These are phyloP conservation scores for Paragorgia papillata DNA, from an alignment of 92 coral and sea anemone species.

Conservation along the genomic window DNA sequence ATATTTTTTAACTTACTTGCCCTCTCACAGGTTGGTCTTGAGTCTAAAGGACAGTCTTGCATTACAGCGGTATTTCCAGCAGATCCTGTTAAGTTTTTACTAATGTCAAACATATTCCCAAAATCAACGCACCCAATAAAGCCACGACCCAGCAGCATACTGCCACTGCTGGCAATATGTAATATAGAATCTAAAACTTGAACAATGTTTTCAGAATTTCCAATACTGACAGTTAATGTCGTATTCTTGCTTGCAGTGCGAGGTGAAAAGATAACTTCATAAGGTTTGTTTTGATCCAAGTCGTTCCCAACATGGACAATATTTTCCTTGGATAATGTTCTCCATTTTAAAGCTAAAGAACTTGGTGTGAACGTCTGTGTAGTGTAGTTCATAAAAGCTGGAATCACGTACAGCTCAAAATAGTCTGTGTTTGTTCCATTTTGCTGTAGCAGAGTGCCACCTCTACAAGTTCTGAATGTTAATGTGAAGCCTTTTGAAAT, in stretches of 20 bases:
- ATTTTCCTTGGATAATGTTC: slow-evolving; percentile 27
- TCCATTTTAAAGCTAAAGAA: slow-evolving; percentile 71
- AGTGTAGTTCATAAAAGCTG: slow-evolving; percentile 68
- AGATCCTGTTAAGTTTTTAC: slow-evolving; percentile 21
- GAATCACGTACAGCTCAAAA: slow-evolving; percentile 67
- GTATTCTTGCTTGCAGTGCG: slow-evolving; percentile 64
- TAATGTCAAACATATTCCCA: too few species aligned
- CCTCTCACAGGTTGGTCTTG: neutral
- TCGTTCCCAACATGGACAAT: slow-evolving; percentile 66
- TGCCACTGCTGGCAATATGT: slow-evolving; percentile 58
- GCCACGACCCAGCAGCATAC: slow-evolving; percentile 75
- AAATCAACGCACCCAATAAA: slow-evolving; percentile 89
- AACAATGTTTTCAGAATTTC: slow-evolving; percentile 48
- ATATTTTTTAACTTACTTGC: neutral
- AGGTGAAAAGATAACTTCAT: slow-evolving; percentile 69
- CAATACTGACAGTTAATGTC: slow-evolving; percentile 58
- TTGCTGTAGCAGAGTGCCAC: slow-evolving; percentile 82
- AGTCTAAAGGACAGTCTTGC: slow-evolving; percentile 66
- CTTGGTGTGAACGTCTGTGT: slow-evolving; percentile 61
- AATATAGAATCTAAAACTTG: slow-evolving; percentile 61
- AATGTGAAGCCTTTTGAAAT: slow-evolving; percentile 73
- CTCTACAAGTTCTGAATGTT: slow-evolving; percentile 82
- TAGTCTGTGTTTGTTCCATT: slow-evolving; percentile 58
- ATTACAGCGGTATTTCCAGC: slow-evolving; percentile 31
- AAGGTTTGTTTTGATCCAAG: slow-evolving; percentile 68